phyloP scores from a whole-genome alignment of 2,113 vertebrate genomes.

The Cavia aperea region DNA sequence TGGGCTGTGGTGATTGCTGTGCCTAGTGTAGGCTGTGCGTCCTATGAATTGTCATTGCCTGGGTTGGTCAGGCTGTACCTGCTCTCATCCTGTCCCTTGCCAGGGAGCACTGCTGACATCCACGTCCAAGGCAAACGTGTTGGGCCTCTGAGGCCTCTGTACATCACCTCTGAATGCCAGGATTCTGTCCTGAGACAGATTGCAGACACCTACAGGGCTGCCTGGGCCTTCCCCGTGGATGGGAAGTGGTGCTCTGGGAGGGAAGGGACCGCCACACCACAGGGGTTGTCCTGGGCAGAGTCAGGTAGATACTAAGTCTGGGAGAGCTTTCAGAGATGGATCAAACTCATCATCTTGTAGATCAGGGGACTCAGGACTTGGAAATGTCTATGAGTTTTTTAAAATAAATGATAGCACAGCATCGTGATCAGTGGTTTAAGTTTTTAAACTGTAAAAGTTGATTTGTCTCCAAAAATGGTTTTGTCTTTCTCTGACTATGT shows the following conservation, averaged over 20 bases:
- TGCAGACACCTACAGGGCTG: background rate
- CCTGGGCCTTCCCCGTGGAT: background rate
- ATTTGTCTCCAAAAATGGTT: background rate
- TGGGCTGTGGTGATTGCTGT: background rate
- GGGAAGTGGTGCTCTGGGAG: background rate
- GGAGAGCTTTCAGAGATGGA: background rate
- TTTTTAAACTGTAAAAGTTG: background rate
- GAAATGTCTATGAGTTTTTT: background rate
- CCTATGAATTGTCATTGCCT: background rate
- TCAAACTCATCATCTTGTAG: background rate
- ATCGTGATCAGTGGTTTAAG: background rate
- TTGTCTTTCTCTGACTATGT: background rate
- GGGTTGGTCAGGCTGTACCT: too few relatives aligned
- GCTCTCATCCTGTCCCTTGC: background rate
- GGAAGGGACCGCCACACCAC: background rate
- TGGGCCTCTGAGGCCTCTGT: background rate
- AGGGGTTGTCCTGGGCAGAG: background rate
- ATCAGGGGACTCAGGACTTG: background rate
- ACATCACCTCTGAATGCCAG: background rate
- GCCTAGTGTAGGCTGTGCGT: background rate
- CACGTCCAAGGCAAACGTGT: background rate
- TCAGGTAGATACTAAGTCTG: background rate
- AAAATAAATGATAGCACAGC: background rate
- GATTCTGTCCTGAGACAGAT: background rate
- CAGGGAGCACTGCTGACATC: background rate